Evolutionary conservation across 2,797 vertebrate species (phyloP), one percentile per base, ranked within the genome.

Genomic region (Anguilla megastoma): DNA sequence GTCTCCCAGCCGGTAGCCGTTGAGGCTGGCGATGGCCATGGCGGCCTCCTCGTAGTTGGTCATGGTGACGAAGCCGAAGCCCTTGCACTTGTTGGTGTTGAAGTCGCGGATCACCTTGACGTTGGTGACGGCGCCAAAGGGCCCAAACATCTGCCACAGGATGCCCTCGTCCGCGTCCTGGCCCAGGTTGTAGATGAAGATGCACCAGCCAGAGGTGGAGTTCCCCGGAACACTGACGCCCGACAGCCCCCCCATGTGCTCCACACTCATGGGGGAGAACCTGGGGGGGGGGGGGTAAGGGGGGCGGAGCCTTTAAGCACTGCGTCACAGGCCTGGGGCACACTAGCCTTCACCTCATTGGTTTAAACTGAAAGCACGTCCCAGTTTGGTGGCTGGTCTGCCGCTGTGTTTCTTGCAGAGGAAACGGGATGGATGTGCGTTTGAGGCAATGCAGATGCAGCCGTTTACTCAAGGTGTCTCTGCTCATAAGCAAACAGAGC

Each of bases 81-180:
- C 98, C 96, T 99, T 99, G 96, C 98, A 99, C 96, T 99, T 99
- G 97, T 99, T 99, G 97, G 98, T 99, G 97, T 98, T 99, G 97
- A 99, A 99, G 96, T 99, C 98, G 88, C 98, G 98, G 95, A 99
- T 99, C 93, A 99, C 98, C 95, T 99, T 99, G 93, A 99, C 98
- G 91, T 99, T 99, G 94, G 98, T 99, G 95, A 99, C 98, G 0
- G 98, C 98, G 8, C 98, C 98, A 87, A 99, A 99, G 85, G 98
- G 98, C 87, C 98, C 98, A 89, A 99, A 99, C 98, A 99, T 99
- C 96, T 99, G 98, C 98, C 98, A 99, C 87, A 99, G 97, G 94
- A 99, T 98, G 95, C 98, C 98, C 95, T 99, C 98, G 90, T 99
- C 98, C 6, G 98, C 97, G 63, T 99, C 98, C 94, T 99, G 98